Evolutionary conservation across 2,797 vertebrate genomes (phyloP), one percentile per base, ranked within the genome.

Genomic region (Spheniscus humboldti): DNA sequence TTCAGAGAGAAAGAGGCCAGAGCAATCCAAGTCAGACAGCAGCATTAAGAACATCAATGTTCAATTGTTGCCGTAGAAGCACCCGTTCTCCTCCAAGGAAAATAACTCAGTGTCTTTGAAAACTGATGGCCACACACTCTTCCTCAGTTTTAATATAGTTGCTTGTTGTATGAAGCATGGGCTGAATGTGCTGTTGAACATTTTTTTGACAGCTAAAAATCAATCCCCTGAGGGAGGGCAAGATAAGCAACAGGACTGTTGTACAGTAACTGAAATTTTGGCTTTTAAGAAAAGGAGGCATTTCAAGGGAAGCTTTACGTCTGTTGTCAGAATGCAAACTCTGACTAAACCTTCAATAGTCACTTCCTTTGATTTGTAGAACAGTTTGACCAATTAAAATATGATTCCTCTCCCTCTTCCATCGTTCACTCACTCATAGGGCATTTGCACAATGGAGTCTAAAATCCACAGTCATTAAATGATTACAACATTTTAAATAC

Each of bases 91-190:
- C 59, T 93, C 71, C 67, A 59, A 92, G 88, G 63, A 94, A 94
- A 96, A 87, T 69, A 92, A 91, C 80, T 76, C 47, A 7, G 57
- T 78, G 83, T 84, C 63, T 90, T 86, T 75, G n/a, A 76, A 92
- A 95, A 92, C 74, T 27, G 67, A 90, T 56, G 90, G 88, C 59
- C 80, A 85, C 83, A 82, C 50, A 52, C 63, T 68, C 69, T 73
- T 68, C 35, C 41, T 86, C 56, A 39, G 75, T 79, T 95, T 87
- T 87, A 90, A 94, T 75, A 90, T 0, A 83, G 87, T 67, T 69
- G 30, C 62, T 91, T 85, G 39, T 64, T 84, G 81, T 56, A 90
- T 8, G 86, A 86, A 43, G 62, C 16, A 2, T 33, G 24, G 72
- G 27, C 41, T 87, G 74, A 57, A 67, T 55, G 27, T 11, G 30